Evolutionary conservation across 2,797 vertebrate species (phyloP), one percentile per base, ranked within the genome.

Genomic region (Chaenodraco wilsoni): DNA sequence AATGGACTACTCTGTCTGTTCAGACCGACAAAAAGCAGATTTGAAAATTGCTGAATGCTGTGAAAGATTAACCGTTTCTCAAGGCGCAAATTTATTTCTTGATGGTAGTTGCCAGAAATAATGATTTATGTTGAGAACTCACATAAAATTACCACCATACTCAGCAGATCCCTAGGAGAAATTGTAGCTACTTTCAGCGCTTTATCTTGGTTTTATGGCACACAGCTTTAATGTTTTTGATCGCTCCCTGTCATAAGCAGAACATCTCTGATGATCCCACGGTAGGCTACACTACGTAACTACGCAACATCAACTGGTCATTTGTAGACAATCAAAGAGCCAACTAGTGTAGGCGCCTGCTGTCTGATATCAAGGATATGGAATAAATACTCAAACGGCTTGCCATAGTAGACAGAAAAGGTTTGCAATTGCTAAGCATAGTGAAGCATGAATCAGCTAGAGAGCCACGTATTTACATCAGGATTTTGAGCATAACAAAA

Each of bases 201-300:
- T 45, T 54, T 64, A 45, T 63, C 57, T 69, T 57, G 37, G 51
- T 62, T 63, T 69, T 8, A 31, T 11, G 6, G 45, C 11, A 8
- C 48, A 50, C n/a, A 37, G 33, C 33, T 37, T 37, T 37, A 37
- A 37, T 45, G 16, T 49, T 72, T 40, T 11, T 31, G 15, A 55
- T 71, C 23, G 31, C 6, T 51, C 50, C 1, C 19, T 46, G 6
- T 13, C 27, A 46, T 40, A 11, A 11, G 27, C 0, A 4, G n/a
- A 50, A 41, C 27, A 2, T 7, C 8, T 56, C 41, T 5, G 9
- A 11, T 37, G 4, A 33, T 21, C 9, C 11, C 27, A 9, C 17
- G 3, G 4, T 21, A 21, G 21, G 21, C 21, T 21, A 27, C 9
- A 33, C 17, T 3, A 60, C 2, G 7, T 7, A 37, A 37, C 12